These are phyloP conservation scores for Tokudaia tokunoshimensis DNA, from an alignment of 2,797 vertebrate genomes.

Conservation along the genomic window DNA sequence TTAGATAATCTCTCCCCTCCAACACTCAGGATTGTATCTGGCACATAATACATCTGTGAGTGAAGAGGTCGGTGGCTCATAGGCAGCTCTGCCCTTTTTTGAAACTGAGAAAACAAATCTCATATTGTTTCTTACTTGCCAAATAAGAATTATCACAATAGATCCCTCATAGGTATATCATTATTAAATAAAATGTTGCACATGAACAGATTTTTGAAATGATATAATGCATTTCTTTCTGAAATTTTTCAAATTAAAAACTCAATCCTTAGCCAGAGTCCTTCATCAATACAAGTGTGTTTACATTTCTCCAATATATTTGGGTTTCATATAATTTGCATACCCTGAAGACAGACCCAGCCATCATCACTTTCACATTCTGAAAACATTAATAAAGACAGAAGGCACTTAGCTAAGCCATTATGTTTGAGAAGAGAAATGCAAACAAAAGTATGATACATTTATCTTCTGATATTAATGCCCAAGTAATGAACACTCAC, in stretches of 20 bases:
- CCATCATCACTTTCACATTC: constrained; percentile 57
- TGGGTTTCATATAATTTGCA: constrained; percentile 73
- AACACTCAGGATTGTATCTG: neutral
- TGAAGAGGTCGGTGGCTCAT: neutral
- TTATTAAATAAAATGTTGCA: constrained; percentile 43
- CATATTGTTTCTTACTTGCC: neutral
- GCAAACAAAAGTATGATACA: constrained; percentile 28
- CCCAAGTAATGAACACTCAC: neutral
- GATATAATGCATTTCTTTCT: neutral
- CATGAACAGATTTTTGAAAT: constrained; percentile 46
- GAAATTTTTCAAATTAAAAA: constrained; percentile 54
- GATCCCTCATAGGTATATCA: neutral
- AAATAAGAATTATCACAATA: constrained; percentile 12
- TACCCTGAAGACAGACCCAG: constrained; percentile 29
- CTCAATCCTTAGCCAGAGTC: constrained; percentile 15
- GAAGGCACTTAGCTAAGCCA: constrained; percentile 43
- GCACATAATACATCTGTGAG: neutral
- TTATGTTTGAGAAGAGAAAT: constrained; percentile 57
- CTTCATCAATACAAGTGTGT: constrained; percentile 60
- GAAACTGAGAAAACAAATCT: constrained; percentile 36
- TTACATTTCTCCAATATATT: constrained; percentile 73
- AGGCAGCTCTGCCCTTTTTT: neutral
- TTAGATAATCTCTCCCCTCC: neutral
- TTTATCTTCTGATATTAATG: constrained; percentile 48
- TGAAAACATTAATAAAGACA: constrained; percentile 67